Conservation (phyloP, 2,113 vertebrate species). For the Crocuta crocuta region DNA sequence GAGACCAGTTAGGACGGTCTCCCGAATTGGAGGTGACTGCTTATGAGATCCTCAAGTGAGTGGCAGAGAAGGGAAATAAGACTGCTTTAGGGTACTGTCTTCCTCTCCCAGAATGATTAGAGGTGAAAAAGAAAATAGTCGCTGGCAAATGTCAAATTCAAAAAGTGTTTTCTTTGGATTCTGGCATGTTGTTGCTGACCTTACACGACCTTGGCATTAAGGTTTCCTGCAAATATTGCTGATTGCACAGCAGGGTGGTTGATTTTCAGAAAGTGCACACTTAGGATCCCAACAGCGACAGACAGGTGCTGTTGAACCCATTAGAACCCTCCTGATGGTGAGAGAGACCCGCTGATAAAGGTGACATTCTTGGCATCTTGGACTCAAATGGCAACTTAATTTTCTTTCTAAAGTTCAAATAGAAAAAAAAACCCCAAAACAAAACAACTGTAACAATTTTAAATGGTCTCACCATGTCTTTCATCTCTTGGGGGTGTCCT, state of each 20-base stretch:
- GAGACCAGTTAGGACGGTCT: background rate
- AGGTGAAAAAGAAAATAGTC: background rate
- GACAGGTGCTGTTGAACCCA: slow-evolving; percentile 35
- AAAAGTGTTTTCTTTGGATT: background rate
- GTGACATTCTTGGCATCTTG: slow-evolving; percentile 68
- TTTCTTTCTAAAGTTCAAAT: slow-evolving; percentile 72
- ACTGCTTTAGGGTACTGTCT: background rate
- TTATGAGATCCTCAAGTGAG: background rate
- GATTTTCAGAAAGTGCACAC: slow-evolving; percentile 68
- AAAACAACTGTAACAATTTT: slow-evolving; percentile 20
- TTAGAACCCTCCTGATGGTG: slow-evolving; percentile 62
- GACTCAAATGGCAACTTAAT: slow-evolving; percentile 53
- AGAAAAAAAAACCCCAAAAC: background rate
- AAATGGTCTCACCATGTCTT: slow-evolving; percentile 28
- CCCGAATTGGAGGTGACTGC: background rate
- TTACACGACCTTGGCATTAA: slow-evolving; percentile 71
- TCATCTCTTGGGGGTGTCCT: background rate
- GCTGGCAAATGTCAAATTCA: background rate
- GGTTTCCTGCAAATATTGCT: slow-evolving; percentile 72
- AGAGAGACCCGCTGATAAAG: slow-evolving; percentile 66
- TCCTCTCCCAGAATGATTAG: slow-evolving; percentile 1
- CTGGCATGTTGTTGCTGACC: slow-evolving; percentile 52
- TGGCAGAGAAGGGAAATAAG: background rate
- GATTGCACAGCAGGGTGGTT: slow-evolving; percentile 71
- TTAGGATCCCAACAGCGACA: slow-evolving; percentile 27